Conservation (phyloP, 2,113 vertebrate genomes). For the Heterotilapia buettikoferi region DNA sequence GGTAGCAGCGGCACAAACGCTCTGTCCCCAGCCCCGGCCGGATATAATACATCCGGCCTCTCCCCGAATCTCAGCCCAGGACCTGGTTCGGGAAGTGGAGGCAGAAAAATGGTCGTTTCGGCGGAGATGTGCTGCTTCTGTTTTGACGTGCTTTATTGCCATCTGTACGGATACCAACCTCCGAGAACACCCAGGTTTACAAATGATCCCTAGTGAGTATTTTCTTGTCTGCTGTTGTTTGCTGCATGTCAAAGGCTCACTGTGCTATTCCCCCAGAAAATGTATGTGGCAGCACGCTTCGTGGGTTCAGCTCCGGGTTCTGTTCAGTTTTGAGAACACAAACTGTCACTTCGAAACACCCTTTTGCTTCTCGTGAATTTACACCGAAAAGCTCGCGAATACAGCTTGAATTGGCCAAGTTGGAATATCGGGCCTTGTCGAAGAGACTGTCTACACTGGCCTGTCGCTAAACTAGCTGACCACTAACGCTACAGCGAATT, state of each 20-base stretch:
- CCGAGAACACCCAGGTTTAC: constrained; percentile 96
- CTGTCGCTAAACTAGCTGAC: not conserved
- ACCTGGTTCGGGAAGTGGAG: constrained; percentile 77
- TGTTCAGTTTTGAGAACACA: not conserved
- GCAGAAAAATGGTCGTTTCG: constrained; percentile 95
- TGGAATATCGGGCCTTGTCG: constrained; percentile 38
- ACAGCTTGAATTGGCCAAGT: constrained; percentile 13
- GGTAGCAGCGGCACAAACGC: constrained; percentile 62
- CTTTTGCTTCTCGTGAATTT: not conserved
- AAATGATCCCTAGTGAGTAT: constrained; percentile 97
- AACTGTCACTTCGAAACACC: constrained; percentile 35
- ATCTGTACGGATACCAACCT: constrained; percentile 96
- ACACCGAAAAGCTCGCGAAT: not conserved
- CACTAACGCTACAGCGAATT: not conserved
- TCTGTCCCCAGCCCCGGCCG: constrained; percentile 74
- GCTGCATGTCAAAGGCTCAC: constrained; percentile 28
- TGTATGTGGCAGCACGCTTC: not conserved
- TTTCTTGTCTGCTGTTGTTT: constrained; percentile 45
- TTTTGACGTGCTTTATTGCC: constrained; percentile 98
- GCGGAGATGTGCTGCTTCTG: constrained; percentile 99
- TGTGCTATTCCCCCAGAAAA: not conserved
- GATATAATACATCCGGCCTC: constrained; percentile 76
- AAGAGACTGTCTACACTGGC: constrained; percentile 3
- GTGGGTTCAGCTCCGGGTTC: not conserved
- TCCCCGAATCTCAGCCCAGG: constrained; percentile 78